Conservation (phyloP, 1,140 invertebrate species). For the Drosophila teissieri region DNA sequence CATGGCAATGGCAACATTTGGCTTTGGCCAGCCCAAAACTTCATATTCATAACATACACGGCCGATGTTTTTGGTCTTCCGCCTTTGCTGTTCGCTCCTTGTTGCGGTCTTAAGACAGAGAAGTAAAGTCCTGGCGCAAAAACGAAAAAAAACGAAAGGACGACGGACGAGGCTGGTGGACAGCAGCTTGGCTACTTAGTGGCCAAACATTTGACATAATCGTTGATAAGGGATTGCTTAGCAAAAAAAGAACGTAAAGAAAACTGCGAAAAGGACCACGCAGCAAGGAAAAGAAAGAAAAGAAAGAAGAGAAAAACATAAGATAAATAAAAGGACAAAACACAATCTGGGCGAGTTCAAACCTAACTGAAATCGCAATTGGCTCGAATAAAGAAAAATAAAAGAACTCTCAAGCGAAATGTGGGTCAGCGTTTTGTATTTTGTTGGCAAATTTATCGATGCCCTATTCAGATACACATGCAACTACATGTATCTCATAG, state of each 20-base stretch:
- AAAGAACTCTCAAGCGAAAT: constrained; percentile 27
- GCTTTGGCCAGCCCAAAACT: constrained; percentile 35
- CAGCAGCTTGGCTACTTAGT: constrained; percentile 64
- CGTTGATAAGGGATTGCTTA: constrained; percentile 72
- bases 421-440: constrained; percentile 35
- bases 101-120: constrained; percentile 31
- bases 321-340: constrained; percentile 16
- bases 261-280: constrained; percentile 39
- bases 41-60: constrained; percentile 69
- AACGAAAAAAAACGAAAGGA: constrained; percentile 33
- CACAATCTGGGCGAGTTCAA: constrained; percentile 37
- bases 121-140: background rate
- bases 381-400: constrained; percentile 9
- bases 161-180: constrained; percentile 29
- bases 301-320: background rate
- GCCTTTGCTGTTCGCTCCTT: constrained; percentile 8
- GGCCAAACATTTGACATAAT: constrained; percentile 75
- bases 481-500: constrained; percentile 3
- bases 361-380: constrained; percentile 42
- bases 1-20: constrained; percentile 70
- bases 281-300: background rate
- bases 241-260: constrained; percentile 21
- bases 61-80: constrained; percentile 3
- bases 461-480: constrained; percentile 28
- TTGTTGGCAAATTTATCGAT: constrained; percentile 35